Conservation (phyloP, 2,797 vertebrate species). For the Sciurus carolinensis region DNA sequence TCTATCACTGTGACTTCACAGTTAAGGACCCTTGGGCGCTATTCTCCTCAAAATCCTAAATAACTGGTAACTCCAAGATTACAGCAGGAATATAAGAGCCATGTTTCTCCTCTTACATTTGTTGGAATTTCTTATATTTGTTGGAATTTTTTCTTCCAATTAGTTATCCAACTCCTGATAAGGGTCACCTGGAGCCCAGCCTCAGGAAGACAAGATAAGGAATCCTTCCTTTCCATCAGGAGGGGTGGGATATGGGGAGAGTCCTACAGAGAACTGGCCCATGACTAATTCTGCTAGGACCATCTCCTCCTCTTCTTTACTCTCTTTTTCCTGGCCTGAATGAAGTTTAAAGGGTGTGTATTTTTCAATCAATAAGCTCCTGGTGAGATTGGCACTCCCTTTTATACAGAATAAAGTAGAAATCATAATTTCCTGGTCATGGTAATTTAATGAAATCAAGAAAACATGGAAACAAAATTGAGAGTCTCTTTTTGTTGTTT, state of each 20-base stretch:
- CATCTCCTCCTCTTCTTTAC: background rate
- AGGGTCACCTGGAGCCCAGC: background rate
- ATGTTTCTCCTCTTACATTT: background rate
- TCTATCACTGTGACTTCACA: background rate
- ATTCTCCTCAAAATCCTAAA: background rate
- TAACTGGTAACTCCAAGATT: background rate
- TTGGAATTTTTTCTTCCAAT: background rate
- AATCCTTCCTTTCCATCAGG: background rate
- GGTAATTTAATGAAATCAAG: slow-evolving; percentile 9
- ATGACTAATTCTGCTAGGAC: background rate
- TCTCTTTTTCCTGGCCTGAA: background rate
- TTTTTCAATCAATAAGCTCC: background rate
- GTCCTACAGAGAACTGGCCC: background rate
- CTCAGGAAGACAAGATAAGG: slow-evolving; percentile 3
- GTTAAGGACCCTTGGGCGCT: background rate
- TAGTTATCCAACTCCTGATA: background rate
- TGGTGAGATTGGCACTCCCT: background rate
- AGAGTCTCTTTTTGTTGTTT: background rate
- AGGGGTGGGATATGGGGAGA: background rate
- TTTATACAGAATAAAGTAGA: background rate
- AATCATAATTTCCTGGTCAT: background rate
- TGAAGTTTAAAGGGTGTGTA: background rate
- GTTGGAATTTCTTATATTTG: background rate
- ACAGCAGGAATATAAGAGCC: too few relatives aligned
- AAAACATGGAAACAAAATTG: slow-evolving; percentile 26